These are phyloP conservation scores for Hippocampus guttulatus DNA, from an alignment of 2,113 vertebrate species.

Conservation along the genomic window DNA sequence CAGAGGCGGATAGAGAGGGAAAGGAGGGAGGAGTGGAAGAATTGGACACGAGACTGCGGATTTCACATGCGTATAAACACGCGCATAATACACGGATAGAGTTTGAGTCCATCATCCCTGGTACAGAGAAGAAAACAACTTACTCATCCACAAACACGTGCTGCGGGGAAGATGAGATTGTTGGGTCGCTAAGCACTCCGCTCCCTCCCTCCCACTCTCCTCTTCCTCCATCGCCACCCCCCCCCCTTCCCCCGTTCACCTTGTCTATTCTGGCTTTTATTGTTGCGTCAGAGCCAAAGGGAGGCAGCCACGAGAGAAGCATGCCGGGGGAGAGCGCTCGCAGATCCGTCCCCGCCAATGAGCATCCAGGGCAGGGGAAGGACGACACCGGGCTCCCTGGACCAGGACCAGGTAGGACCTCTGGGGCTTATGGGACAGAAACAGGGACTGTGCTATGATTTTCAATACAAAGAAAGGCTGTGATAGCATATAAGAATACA, in stretches of 20 bases:
- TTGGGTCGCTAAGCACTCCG: conserved; percentile 53
- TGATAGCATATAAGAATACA: neutral
- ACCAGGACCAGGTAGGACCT: conserved; percentile 77
- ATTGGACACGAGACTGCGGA: conserved; percentile 66
- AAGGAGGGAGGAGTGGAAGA: conserved; percentile 28
- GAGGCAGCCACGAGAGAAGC: conserved; percentile 47
- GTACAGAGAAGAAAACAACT: conserved; percentile 38
- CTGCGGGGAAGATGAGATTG: conserved; percentile 57
- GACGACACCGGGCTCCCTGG: conserved; percentile 67
- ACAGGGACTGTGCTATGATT: neutral
- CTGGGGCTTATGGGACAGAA: conserved; percentile 6
- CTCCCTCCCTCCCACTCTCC: conserved; percentile 11
- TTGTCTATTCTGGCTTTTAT: conserved; percentile 61
- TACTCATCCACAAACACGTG: conserved; percentile 48
- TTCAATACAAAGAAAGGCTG: neutral
- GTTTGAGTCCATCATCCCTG: conserved; percentile 29
- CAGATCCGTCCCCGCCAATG: conserved; percentile 63
- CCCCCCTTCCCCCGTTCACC: conserved; percentile 55
- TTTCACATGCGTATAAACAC: conserved; percentile 31
- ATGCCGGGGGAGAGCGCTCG: conserved; percentile 76
- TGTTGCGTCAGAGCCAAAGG: conserved; percentile 66
- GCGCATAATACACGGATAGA: neutral
- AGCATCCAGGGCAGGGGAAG: conserved; percentile 59
- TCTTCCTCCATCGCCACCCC: conserved; percentile 19
- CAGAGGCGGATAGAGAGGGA: conserved; percentile 6